Percentiles rank a stretch among this genome's conserved stretches.
Conservation (phyloP, 1,140 invertebrate genomes). For the Listronotus bonariensis region DNA sequence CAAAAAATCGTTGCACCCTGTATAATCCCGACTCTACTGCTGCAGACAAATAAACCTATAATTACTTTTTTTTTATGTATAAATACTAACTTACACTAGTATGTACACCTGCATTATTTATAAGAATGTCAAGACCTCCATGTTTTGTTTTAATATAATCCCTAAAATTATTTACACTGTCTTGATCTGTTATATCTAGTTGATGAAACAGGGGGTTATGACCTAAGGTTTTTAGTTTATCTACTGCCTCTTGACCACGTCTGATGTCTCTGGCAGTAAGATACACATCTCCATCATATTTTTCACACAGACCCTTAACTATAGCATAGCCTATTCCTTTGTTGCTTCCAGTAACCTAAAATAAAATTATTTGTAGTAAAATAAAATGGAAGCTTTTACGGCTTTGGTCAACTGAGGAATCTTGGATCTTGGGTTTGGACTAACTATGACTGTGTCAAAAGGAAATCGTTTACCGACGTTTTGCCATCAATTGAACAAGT, state of each 20-base stretch:
- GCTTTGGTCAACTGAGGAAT: too few species aligned
- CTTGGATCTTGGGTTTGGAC: too few species aligned
- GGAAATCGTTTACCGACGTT: too few species aligned
- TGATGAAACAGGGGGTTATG: conserved; percentile 65
- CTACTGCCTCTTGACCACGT: conserved; percentile 61
- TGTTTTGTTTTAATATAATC: conserved; percentile 66
- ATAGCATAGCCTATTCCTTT: conserved; percentile 77
- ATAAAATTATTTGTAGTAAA: too few species aligned
- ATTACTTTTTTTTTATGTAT: too few species aligned
- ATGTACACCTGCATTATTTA: conserved; percentile 73
- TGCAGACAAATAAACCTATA: too few species aligned
- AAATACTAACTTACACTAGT: conserved; percentile 33
- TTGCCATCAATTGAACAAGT: too few species aligned
- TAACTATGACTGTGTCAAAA: too few species aligned
- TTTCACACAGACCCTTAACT: conserved; percentile 65
- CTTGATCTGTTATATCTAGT: conserved; percentile 63
- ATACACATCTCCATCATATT: conserved; percentile 64
- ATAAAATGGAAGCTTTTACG: too few species aligned
- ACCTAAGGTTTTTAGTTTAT: conserved; percentile 59
- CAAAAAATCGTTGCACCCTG: too few species aligned
- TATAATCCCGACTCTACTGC: too few species aligned
- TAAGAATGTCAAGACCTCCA: conserved; percentile 76
- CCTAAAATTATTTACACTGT: conserved; percentile 61
- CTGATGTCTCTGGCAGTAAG: conserved; percentile 63
- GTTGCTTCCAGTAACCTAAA: conserved; percentile 72